Base-by-base conservation (phyloP, 2,888 invertebrate species). In the Agrotis puta region DNA sequence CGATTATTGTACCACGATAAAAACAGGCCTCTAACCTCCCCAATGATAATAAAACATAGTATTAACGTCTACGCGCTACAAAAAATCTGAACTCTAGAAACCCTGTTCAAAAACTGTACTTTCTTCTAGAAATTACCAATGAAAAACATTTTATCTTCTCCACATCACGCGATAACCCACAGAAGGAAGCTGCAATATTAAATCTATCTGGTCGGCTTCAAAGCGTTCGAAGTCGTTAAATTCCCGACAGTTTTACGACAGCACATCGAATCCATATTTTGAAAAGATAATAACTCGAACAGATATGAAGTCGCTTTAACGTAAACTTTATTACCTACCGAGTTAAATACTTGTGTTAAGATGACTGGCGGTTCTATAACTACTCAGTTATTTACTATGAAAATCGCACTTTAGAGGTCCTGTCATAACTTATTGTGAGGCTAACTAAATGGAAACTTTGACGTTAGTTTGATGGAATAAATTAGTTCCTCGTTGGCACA, bases 211-310 rank as follows among this genome's bases (percentile, higher is more conserved):
- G 45, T 39, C 68, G 77, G 76, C 72, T 81, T 77, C 64, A 81
- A 82, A 84, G 75, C 74, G 72, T 77, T 54, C 54, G 62, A 22
- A 39, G 81, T 88, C 88, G 88, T 88, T 88, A 89, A 84, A 81
- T 67, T 81, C 78, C 69, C 85, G 82, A 83, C 85, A 81, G 73
- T 88, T 88, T 89, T 88, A 89, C 76, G 86, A 79, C 76, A 61
- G 51, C 84, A 84, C 78, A 85, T 79, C 74, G 79, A 85, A 88
- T 89, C 89, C 89, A 91, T 90, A 91, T 90, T 91, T 90, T 86
- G 87, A 87, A 87, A 89, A 88, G 89, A 90, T 90, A 88, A 91
- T 91, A 85, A 82, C 73, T 67, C n/a, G 66, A 65, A 74, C 70
- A 66, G 85, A 87, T 87, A 90, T 85, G 83, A 85, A 84, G 85